Base-by-base conservation (phyloP, 2,797 vertebrate species). In the Ctenosaura bakeri region DNA sequence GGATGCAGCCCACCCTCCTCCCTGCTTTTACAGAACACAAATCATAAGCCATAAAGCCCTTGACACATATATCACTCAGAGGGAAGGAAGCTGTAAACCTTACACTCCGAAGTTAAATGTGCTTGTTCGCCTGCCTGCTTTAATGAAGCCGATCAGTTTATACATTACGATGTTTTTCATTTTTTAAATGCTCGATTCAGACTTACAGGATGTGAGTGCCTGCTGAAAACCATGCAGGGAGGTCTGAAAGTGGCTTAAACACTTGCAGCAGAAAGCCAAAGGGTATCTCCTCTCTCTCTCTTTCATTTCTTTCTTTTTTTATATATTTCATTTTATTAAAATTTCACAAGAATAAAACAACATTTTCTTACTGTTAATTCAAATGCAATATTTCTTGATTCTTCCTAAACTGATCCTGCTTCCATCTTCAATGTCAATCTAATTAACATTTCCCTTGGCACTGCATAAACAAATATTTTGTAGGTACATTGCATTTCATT, bases 61-160 rank as follows among this genome's bases (percentile, higher is more conserved):
- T 38, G 56, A 69, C 6, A 92, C 1, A 0, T 0, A 6, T 10
- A 26, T 46, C 42, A 42, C 32, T 24, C 0, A 3, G 2, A 22
- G 54, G 54, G 86, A 56, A 0, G 50, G 71, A 94, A 6, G 77
- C 4, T 12, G 78, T 13, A 86, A 69, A 82, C 46, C 79, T 22
- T 54, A 77, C 32, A 20, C 59, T 56, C 12, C 35, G 59, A 91
- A 77, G 54, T 88, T 73, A 88, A 62, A 84, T 62, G 38, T 26
- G 52, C 56, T 50, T 73, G 86, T 84, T 89, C 56, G 22, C 50
- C n/a, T 59, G 71, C 14, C 77, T 74, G 56, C 18, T 5, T 87
- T 80, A 79, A 79, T 66, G 74, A 88, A 83, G 62, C 73, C 16
- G 22, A 42, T 81, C 13, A 26, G 6, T 83, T 69, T 35, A 4